Conservation (phyloP, 2,888 invertebrate genomes). For the Pachydiplax longipennis region DNA sequence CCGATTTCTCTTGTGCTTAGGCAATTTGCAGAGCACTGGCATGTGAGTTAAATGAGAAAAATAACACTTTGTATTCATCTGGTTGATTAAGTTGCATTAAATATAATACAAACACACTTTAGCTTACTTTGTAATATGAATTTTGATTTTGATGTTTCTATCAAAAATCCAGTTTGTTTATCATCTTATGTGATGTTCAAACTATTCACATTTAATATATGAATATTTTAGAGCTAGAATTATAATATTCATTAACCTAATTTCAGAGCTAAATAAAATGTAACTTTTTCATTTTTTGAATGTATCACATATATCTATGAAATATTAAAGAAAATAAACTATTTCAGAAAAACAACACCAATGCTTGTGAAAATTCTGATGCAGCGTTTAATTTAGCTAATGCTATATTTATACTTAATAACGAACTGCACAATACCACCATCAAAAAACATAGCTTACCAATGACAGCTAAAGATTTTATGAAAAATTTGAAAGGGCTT, state of each 20-base stretch:
- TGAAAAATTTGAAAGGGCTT: slow-evolving; percentile 90
- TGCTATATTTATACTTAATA: slow-evolving; percentile 98
- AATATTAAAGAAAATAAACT: slow-evolving; percentile 47
- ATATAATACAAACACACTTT: too few relatives aligned
- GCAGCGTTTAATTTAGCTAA: slow-evolving; percentile 98
- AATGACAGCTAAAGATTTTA: slow-evolving; percentile 92
- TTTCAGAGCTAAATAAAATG: too few relatives aligned
- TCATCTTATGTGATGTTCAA: too few relatives aligned
- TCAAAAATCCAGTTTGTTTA: not conserved
- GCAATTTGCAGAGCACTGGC: slow-evolving; percentile 97
- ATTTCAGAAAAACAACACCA: slow-evolving; percentile 82
- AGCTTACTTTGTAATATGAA: not conserved
- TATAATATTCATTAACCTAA: too few relatives aligned
- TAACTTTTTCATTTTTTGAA: slow-evolving; percentile 13
- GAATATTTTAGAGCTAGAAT: too few relatives aligned
- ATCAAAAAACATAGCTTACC: slow-evolving; percentile 92
- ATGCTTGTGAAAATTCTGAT: slow-evolving; percentile 94
- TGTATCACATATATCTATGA: slow-evolving; percentile 46
- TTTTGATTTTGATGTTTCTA: not conserved
- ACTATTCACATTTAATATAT: too few relatives aligned
- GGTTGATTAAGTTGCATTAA: too few relatives aligned
- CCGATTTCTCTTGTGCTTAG: slow-evolving; percentile 94
- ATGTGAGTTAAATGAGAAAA: slow-evolving; percentile 68
- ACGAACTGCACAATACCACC: slow-evolving; percentile 98
- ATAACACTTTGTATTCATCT: not conserved